phyloP scores from a whole-genome alignment of 1,140 invertebrate genomes.

The Wasmannia auropunctata region DNA sequence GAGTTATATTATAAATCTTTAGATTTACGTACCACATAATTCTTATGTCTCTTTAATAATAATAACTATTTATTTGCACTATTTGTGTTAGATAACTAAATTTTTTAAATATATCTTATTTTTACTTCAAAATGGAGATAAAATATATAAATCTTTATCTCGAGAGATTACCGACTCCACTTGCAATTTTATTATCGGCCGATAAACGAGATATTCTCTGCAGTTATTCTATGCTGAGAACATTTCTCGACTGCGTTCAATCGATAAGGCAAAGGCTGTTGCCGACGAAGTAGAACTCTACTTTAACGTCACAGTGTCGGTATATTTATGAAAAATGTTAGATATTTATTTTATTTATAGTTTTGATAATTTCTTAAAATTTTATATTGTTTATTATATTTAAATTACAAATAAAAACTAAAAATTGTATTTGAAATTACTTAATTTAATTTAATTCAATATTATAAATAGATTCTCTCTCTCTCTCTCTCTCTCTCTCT shows the following conservation, averaged over 20 bases:
- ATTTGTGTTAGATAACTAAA: not conserved
- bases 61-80: not conserved
- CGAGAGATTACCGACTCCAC: not conserved
- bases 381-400: not conserved
- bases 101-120: not conserved
- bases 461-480: not conserved
- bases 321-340: not conserved
- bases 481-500: too few relatives aligned
- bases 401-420: not conserved
- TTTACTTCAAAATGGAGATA: not conserved
- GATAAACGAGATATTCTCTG: conserved; percentile 42
- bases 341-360: not conserved
- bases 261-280: conserved; percentile 22
- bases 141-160: not conserved
- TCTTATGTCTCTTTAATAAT: not conserved
- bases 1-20: not conserved
- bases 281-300: conserved; percentile 28
- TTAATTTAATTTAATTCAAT: not conserved
- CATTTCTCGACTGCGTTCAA: not conserved
- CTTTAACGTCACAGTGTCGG: conserved; percentile 4
- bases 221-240: not conserved
- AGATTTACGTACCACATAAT: not conserved
- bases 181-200: conserved; percentile 20
- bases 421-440: conserved; percentile 7
- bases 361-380: not conserved